Base-by-base conservation (phyloP, 1,140 invertebrate species). In the Drosophila saltans region DNA sequence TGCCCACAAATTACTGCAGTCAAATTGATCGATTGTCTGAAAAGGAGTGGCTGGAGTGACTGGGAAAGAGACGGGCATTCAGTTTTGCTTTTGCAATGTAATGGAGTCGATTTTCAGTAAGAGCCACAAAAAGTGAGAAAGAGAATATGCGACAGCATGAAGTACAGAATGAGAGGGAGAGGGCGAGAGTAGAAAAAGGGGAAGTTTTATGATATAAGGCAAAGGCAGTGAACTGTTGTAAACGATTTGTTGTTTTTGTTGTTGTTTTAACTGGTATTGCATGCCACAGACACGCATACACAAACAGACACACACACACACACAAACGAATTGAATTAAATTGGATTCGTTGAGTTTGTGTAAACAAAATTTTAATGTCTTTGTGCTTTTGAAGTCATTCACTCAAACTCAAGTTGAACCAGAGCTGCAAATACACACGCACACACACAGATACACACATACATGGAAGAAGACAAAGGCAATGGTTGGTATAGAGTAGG, bases 301-400 rank as follows among this genome's bases (percentile, higher is more conserved):
- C 66, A 39, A 58, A 21, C 52, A 66, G 45, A 10, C 36, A 56
- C 8, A 63, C 58, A 61, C 48, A 30, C 10, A 39, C 24, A 57
- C 28, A 64, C 76, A 78, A 73, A 80, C 68, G 80, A 89, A 88
- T 89, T 88, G 84, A 88, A 90, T 88, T 88, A 89, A 89, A 89
- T 88, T 88, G 84, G 84, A 88, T 88, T 88, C 84, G 84, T 88
- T 88, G 80, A 86, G 83, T 86, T 84, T 88, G 84, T 88, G 84
- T 88, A 88, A 88, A 88, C 84, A 88, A 89, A 89, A 89, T 88
- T 83, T 88, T 88, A 88, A 88, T 88, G 84, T 89, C 84, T 88
- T 88, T 89, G 89, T 83, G 83, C 82, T 86, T 88, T 88, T 88
- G 84, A 88, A 89, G 84, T 88, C 84, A 88, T 83, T 88, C 83